phyloP scores from a whole-genome alignment of 1,140 invertebrate species.

The Metaphire vulgaris region DNA sequence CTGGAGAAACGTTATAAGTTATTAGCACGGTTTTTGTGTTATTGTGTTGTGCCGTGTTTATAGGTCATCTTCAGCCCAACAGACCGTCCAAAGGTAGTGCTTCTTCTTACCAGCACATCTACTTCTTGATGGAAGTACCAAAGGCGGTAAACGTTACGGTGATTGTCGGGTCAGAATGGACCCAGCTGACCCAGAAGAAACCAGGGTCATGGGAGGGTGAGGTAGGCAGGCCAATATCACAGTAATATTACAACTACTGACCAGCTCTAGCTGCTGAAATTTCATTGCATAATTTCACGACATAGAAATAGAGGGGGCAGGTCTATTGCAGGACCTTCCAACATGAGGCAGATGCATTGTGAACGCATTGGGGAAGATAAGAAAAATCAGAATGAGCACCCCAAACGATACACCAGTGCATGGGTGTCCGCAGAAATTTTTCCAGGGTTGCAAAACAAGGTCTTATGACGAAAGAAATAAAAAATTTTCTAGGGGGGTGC shows the following conservation, averaged over 20 bases:
- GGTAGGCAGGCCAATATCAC: constrained; percentile 22
- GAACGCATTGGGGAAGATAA: background rate
- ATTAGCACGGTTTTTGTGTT: background rate
- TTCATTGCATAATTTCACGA: background rate
- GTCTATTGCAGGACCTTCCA: background rate
- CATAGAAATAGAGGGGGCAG: background rate
- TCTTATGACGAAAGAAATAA: no score
- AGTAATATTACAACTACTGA: background rate
- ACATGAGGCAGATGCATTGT: background rate
- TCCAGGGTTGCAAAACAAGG: no score
- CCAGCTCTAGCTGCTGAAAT: background rate
- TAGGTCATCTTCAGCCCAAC: constrained; percentile 33
- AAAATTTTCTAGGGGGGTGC: no score
- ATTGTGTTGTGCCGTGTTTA: background rate
- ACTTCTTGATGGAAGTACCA: constrained; percentile 44
- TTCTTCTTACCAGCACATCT: constrained; percentile 31
- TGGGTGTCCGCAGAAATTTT: no score
- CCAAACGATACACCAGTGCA: no score
- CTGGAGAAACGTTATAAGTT: background rate
- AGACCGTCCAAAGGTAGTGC: constrained; percentile 33
- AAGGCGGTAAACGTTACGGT: constrained; percentile 44
- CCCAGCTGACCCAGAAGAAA: constrained; percentile 39
- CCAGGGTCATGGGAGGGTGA: constrained; percentile 41
- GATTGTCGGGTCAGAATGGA: constrained; percentile 48
- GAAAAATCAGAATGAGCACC: no score